Percentiles rank a stretch among this genome's conserved stretches.
phyloP scores from a whole-genome alignment of 2,888 invertebrate species.

The Lasioglossum figueresi region DNA sequence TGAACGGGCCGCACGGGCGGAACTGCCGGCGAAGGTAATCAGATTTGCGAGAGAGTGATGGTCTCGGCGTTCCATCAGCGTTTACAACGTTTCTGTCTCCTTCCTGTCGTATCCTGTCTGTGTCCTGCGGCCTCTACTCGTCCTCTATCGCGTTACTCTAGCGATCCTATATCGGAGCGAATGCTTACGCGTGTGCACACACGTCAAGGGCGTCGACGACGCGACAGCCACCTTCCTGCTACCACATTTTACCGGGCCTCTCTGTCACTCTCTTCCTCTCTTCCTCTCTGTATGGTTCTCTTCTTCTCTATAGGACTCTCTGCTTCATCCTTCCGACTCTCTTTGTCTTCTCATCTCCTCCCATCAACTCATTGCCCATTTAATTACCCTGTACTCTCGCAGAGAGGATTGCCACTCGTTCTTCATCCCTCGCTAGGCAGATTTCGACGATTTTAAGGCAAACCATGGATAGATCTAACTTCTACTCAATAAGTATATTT shows the following conservation, averaged over 20 bases:
- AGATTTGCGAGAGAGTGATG: slow-evolving; percentile 72
- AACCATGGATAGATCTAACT: background rate
- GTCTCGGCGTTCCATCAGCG: slow-evolving; percentile 68
- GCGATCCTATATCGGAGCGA: background rate
- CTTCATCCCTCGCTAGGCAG: background rate
- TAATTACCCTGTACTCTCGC: background rate
- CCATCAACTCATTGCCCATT: background rate
- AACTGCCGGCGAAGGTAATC: slow-evolving; percentile 68
- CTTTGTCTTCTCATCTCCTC: background rate
- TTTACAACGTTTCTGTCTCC: slow-evolving; percentile 60
- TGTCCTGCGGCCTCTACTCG: background rate
- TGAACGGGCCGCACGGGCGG: slow-evolving; percentile 48
- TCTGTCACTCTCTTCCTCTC: background rate
- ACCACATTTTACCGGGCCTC: slow-evolving; percentile 33
- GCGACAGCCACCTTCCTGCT: slow-evolving; percentile 46
- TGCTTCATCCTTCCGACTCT: background rate
- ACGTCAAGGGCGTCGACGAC: slow-evolving; percentile 25
- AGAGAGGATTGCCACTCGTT: background rate
- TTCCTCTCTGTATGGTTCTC: background rate
- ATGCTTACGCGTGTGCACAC: slow-evolving; percentile 14
- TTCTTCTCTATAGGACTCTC: background rate
- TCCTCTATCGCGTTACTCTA: slow-evolving; percentile 5
- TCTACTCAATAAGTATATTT: background rate
- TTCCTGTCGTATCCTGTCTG: slow-evolving; percentile 31
- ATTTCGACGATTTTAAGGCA: background rate